Conservation (phyloP, 2,888 invertebrate genomes). For the Dryocosmus kuriphilus region DNA sequence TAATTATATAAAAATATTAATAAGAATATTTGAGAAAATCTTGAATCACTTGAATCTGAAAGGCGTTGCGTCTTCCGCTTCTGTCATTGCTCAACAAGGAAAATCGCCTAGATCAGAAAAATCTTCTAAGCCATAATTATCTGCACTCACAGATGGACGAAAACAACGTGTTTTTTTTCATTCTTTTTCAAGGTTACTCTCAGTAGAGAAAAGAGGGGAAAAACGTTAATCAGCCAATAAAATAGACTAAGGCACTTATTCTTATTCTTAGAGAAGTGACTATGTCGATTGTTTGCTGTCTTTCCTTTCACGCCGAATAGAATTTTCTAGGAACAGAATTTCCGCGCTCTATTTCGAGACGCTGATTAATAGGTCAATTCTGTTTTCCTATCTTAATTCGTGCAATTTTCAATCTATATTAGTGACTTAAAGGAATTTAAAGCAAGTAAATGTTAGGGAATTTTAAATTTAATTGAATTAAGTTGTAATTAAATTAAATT, state of each 20-base stretch:
- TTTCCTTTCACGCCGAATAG: constrained; percentile 55
- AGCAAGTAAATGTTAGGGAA: too few relatives aligned
- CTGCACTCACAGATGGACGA: neutral
- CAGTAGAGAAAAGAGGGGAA: neutral
- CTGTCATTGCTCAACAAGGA: neutral
- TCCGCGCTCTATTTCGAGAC: constrained; percentile 24
- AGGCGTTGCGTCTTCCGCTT: too few relatives aligned
- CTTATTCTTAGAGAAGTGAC: constrained; percentile 56
- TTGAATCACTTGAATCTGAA: too few relatives aligned
- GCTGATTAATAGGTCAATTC: neutral
- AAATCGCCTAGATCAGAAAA: neutral
- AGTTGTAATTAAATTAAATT: too few relatives aligned
- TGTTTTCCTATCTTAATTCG: too few relatives aligned
- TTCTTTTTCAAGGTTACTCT: neutral
- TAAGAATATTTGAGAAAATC: too few relatives aligned
- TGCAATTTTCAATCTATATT: neutral
- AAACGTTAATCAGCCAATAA: constrained; percentile 34
- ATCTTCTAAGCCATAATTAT: neutral
- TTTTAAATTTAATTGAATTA: too few relatives aligned
- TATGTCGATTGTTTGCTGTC: constrained; percentile 55
- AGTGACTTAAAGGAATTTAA: too few relatives aligned
- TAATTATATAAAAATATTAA: too few relatives aligned
- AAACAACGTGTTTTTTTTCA: neutral
- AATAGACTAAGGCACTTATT: constrained; percentile 53
- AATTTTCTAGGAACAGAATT: constrained; percentile 57